These are phyloP conservation scores for Leptinotarsa undecemlineata DNA, from an alignment of 1,140 invertebrate species.

Conservation along the genomic window DNA sequence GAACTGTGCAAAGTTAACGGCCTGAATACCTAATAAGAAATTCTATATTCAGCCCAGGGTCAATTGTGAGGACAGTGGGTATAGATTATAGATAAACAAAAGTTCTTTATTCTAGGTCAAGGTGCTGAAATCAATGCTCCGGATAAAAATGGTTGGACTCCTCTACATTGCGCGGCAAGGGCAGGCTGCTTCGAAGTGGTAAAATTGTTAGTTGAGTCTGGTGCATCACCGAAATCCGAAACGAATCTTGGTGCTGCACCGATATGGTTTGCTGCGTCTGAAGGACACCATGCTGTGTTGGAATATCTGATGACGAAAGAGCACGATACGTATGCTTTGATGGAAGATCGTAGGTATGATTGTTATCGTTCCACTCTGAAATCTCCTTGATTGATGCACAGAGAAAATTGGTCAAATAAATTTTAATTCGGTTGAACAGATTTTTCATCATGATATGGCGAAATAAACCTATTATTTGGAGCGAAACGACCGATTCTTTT, in stretches of 20 bases:
- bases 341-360: constrained; percentile 85
- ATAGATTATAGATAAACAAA: not conserved
- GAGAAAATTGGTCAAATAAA: not conserved
- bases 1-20: no score
- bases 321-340: constrained; percentile 93
- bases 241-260: constrained; percentile 93
- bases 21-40: not conserved
- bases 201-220: constrained; percentile 91
- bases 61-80: no score
- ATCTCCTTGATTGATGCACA: not conserved
- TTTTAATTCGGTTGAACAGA: not conserved
- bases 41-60: not conserved
- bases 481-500: no score
- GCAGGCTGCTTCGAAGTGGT: constrained; percentile 95
- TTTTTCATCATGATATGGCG: no score
- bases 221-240: constrained; percentile 90
- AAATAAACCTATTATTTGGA: no score
- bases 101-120: constrained; percentile 63
- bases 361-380: constrained; percentile 49
- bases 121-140: constrained; percentile 97
- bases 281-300: constrained; percentile 94
- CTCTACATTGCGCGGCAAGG: constrained; percentile 93
- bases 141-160: constrained; percentile 97
- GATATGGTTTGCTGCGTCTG: constrained; percentile 95
- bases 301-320: constrained; percentile 97